A percentile compares a stretch with the other conserved stretches of the same genome.
phyloP scores from a whole-genome alignment of 2,113 vertebrate species.

The Apistogramma diplotaenia region DNA sequence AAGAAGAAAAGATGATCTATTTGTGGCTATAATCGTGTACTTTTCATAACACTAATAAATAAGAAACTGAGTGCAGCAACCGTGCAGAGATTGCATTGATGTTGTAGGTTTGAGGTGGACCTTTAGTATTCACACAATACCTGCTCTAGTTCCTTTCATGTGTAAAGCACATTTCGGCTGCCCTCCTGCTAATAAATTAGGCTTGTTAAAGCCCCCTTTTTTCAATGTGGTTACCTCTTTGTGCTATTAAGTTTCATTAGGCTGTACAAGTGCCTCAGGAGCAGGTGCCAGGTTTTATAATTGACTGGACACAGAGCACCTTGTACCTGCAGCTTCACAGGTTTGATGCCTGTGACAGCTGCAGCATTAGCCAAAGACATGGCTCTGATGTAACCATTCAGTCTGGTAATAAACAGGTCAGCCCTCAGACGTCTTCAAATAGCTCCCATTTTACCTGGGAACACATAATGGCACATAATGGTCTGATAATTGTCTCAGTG shows the following conservation, averaged over 20 bases:
- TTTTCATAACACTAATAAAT: background rate
- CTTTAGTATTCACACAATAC: background rate
- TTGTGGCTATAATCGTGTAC: background rate
- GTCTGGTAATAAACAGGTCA: background rate
- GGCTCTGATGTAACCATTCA: background rate
- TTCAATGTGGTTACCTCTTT: background rate
- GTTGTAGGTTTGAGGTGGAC: background rate
- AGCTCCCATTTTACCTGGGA: slow-evolving; percentile 14
- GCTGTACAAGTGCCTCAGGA: background rate
- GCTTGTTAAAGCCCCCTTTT: background rate
- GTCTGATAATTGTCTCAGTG: slow-evolving; percentile 6
- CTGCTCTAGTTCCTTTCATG: slow-evolving; percentile 21
- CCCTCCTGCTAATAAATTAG: slow-evolving; percentile 12
- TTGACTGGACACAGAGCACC: background rate
- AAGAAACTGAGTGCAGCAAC: background rate
- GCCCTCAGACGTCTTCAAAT: background rate
- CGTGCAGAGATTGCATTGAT: background rate
- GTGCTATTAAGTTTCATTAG: background rate
- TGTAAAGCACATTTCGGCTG: slow-evolving; percentile 1
- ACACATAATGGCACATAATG: slow-evolving; percentile 42
- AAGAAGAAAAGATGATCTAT: background rate
- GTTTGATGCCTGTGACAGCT: background rate
- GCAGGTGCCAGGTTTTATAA: background rate
- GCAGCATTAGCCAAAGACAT: background rate
- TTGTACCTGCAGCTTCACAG: background rate